Conservation (phyloP, 2,888 invertebrate genomes). For the Cataglyphis rosenhaueri region DNA sequence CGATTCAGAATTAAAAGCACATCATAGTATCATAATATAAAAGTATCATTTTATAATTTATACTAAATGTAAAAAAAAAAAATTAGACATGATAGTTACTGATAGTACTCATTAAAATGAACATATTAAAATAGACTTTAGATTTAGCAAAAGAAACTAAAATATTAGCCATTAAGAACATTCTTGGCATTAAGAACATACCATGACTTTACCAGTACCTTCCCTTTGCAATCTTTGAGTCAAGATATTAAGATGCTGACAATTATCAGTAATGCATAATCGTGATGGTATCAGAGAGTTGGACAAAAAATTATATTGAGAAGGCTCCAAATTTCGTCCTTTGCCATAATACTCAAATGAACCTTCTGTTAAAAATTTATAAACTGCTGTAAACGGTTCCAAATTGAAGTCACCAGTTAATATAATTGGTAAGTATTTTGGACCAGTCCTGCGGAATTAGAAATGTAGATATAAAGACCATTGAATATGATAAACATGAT, state of each 20-base stretch:
- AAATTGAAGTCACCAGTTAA: conserved; percentile 98
- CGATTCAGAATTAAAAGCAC: conserved; percentile 1
- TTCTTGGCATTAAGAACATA: conserved; percentile 50
- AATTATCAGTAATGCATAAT: conserved; percentile 87
- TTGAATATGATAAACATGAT: not conserved
- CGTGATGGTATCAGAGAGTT: conserved; percentile 83
- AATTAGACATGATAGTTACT: not conserved
- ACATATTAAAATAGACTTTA: not conserved
- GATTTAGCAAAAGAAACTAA: not conserved
- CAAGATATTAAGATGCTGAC: conserved; percentile 87
- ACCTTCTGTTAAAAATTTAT: conserved; percentile 90
- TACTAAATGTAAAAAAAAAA: not conserved
- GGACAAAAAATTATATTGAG: conserved; percentile 66
- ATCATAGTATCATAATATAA: too few relatives aligned
- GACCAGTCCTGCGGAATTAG: conserved; percentile 74
- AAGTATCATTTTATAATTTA: too few relatives aligned
- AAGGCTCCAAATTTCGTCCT: conserved; percentile 83
- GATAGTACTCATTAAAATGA: not conserved
- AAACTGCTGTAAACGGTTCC: conserved; percentile 90
- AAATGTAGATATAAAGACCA: not conserved
- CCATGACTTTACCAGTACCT: conserved; percentile 71
- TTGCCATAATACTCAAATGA: conserved; percentile 86
- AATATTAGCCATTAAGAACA: not conserved
- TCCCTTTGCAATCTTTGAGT: conserved; percentile 85
- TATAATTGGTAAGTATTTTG: conserved; percentile 91